Percentiles rank a stretch among this genome's conserved stretches.
Evolutionary conservation across 64 coral and sea anemone species (phyloP).

Genomic region (Montipora cactus): DNA sequence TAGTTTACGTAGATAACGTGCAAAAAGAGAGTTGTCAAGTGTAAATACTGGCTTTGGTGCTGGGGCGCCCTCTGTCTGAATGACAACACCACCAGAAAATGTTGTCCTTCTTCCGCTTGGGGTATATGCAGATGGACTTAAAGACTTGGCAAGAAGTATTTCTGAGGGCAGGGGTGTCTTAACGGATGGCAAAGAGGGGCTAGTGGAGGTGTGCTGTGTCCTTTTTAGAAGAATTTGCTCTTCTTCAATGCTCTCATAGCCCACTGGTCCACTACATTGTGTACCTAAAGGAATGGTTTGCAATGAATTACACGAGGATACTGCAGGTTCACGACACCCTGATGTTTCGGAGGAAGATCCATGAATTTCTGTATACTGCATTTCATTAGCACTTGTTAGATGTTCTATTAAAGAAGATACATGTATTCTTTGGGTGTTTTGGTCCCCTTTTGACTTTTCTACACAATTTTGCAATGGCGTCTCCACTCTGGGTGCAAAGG

Average conservation of each 20-base stretch:
- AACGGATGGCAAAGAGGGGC: neutral
- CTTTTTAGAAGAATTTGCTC: neutral
- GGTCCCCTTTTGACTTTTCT: neutral
- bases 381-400: neutral
- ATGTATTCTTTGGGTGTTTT: neutral
- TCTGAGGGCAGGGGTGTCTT: constrained; percentile 58
- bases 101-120: constrained; percentile 6
- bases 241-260: neutral
- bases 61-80: constrained; percentile 52
- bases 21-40: constrained; percentile 58
- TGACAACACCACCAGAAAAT: constrained; percentile 63
- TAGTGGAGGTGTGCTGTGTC: neutral
- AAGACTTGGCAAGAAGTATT: constrained; percentile 41
- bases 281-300: neutral
- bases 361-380: too few species aligned
- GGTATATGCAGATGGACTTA: neutral
- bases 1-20: constrained; percentile 32
- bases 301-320: neutral
- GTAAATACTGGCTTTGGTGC: constrained; percentile 58
- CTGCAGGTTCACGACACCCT: neutral
- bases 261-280: neutral
- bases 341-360: neutral
- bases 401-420: neutral
- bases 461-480: neutral
- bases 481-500: neutral